phyloP scores from a whole-genome alignment of 2,888 invertebrate species.

The Coenonympha arcania region DNA sequence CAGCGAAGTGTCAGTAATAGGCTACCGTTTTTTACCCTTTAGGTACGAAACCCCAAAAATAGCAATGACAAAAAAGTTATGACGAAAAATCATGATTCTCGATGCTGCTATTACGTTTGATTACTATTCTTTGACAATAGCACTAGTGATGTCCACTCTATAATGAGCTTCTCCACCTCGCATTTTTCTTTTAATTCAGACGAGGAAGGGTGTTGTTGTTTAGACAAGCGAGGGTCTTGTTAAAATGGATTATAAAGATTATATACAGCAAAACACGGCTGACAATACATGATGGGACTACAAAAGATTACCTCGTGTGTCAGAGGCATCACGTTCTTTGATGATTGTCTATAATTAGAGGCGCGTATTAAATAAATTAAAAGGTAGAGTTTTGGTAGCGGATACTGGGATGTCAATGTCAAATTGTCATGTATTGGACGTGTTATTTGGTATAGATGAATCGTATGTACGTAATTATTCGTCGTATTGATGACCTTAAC shows the following conservation, averaged over 20 bases:
- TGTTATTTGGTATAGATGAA: slow-evolving; percentile 16
- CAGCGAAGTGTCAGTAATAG: no score
- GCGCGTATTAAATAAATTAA: slow-evolving; percentile 66
- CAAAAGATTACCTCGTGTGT: slow-evolving; percentile 71
- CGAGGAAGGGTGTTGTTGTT: slow-evolving; percentile 28
- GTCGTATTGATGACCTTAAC: slow-evolving; percentile 22
- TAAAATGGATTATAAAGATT: slow-evolving; percentile 47
- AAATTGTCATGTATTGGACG: slow-evolving; percentile 32
- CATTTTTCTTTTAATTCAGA: slow-evolving; percentile 20
- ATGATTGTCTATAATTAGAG: slow-evolving; percentile 66
- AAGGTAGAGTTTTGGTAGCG: slow-evolving; percentile 37
- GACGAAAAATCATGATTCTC: slow-evolving; percentile 54
- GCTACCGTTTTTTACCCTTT: no score
- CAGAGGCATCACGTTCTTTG: slow-evolving; percentile 58
- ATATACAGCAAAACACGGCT: slow-evolving; percentile 52
- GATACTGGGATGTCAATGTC: slow-evolving; percentile 57
- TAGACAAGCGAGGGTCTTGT: slow-evolving; percentile 33
- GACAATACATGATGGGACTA: slow-evolving; percentile 60
- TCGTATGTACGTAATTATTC: slow-evolving; percentile 23
- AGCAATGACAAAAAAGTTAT: slow-evolving; percentile 61
- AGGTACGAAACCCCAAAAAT: no score
- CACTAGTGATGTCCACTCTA: slow-evolving; percentile 36
- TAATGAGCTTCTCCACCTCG: slow-evolving; percentile 37
- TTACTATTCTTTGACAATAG: slow-evolving; percentile 66
- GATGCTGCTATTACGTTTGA: slow-evolving; percentile 62